Evolutionary conservation across 92 coral and sea anemone genomes (phyloP), one percentile per base, ranked within the genome.

Genomic region (Blastomussa wellsi): DNA sequence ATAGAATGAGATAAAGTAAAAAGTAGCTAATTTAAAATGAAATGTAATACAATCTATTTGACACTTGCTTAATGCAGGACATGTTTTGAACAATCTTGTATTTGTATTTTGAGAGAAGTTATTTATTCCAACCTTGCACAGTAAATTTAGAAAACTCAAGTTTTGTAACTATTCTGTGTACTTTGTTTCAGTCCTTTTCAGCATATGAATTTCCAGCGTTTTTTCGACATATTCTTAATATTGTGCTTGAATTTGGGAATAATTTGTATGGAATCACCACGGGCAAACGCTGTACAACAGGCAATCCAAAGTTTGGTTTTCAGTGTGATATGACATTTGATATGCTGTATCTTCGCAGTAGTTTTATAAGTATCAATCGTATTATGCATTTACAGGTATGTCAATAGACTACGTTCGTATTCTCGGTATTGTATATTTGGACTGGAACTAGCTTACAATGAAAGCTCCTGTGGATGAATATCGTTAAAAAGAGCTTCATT

Each of bases 21-120:
- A 35, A 38, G 17, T 26, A n/a, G n/a, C n/a, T 47, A 47, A 24
- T 20, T 13, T 26, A 35, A 42, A 19, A 74, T 22, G n/a, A 53
- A 1, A 35, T 32, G 19, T 48, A 26, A 76, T 4, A 52, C 66
- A 49, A 6, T 19, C 35, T 55, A 33, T 57, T 32, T 57, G 67
- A 16, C 42, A 37, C 47, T 70, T 8, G 44, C 12, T 52, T 55
- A 33, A 77, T 22, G 74, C 29, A 17, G 41, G 67, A 16, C 74
- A 80, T 16, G 2, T 42, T 66, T 65, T 22, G 29, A 67, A n/a
- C 38, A 79, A 60, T 79, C 53, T 62, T 39, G 70, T 12, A 33
- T 62, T 62, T 62, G 80, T 22, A 59, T 79, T 79, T 60, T 10
- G 48, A 59, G 19, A 37, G 72, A 79, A 62, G 35, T 7, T 79